phyloP scores from a whole-genome alignment of 2,888 invertebrate species.

The Nomada hirtipes region DNA sequence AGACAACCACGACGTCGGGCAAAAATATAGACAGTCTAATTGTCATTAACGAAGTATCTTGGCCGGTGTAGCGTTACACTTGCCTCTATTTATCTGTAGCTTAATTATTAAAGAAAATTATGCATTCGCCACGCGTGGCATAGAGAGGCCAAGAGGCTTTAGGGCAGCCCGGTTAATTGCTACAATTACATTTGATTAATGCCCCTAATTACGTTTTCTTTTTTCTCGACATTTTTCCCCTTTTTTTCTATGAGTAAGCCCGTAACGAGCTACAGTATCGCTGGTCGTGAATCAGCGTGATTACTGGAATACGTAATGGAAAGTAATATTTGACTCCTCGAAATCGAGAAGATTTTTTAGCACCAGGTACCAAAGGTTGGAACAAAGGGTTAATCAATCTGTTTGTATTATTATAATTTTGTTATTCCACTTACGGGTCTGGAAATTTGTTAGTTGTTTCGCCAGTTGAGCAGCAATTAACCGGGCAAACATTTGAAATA shows the following conservation, averaged over 20 bases:
- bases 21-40: conserved; percentile 40
- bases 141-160: conserved; percentile 16
- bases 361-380: no score
- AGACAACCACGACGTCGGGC: not conserved
- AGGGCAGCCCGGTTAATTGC: conserved; percentile 57
- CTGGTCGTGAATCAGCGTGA: conserved; percentile 17
- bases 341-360: not conserved
- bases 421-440: no score
- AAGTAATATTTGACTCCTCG: conserved; percentile 23
- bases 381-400: no score
- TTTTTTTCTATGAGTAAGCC: not conserved
- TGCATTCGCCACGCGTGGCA: conserved; percentile 35
- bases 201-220: conserved; percentile 57
- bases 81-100: conserved; percentile 35
- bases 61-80: conserved; percentile 37
- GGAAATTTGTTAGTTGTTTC: no score
- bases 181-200: conserved; percentile 68
- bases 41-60: conserved; percentile 47
- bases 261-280: conserved; percentile 15
- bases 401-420: no score
- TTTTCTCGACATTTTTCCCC: not conserved
- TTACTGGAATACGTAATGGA: conserved; percentile 5
- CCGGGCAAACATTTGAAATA: no score
- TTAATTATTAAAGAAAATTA: conserved; percentile 60
- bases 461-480: no score